A percentile compares a stretch with the other conserved stretches of the same genome.
Evolutionary conservation across 2,888 invertebrate genomes (phyloP).

Genomic region (Eudasyphora cyanicolor): DNA sequence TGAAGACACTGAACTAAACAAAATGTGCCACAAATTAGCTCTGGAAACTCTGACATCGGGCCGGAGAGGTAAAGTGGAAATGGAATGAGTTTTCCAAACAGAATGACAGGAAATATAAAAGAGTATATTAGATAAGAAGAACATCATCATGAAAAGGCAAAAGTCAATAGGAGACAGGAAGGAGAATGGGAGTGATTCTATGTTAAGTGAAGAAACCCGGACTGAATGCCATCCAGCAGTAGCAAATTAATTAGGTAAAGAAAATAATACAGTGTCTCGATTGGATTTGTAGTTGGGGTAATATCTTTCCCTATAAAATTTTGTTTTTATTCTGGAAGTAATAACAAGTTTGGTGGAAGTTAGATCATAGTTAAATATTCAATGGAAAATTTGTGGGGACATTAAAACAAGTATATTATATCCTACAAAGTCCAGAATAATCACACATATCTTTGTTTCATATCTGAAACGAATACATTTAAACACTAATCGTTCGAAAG

Average conservation of each 20-base stretch:
- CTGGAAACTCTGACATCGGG: constrained; percentile 28
- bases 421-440: too few relatives aligned
- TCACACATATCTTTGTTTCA: too few relatives aligned
- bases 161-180: neutral
- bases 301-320: too few relatives aligned
- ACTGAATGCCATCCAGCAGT: neutral
- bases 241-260: neutral
- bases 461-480: too few relatives aligned
- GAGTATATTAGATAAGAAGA: neutral
- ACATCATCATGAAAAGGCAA: constrained; percentile 6
- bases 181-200: neutral
- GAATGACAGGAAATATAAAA: constrained; percentile 1
- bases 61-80: neutral
- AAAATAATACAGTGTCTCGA: neutral
- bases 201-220: neutral
- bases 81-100: neutral
- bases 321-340: too few relatives aligned
- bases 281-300: too few relatives aligned
- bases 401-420: too few relatives aligned
- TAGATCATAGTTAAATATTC: too few relatives aligned
- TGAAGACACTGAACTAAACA: constrained; percentile 1
- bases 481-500: too few relatives aligned
- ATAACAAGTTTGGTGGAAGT: too few relatives aligned
- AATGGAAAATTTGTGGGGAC: too few relatives aligned
- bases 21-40: constrained; percentile 46